phyloP scores from a whole-genome alignment of 2,113 vertebrate species.

The Apodemus speciosus region DNA sequence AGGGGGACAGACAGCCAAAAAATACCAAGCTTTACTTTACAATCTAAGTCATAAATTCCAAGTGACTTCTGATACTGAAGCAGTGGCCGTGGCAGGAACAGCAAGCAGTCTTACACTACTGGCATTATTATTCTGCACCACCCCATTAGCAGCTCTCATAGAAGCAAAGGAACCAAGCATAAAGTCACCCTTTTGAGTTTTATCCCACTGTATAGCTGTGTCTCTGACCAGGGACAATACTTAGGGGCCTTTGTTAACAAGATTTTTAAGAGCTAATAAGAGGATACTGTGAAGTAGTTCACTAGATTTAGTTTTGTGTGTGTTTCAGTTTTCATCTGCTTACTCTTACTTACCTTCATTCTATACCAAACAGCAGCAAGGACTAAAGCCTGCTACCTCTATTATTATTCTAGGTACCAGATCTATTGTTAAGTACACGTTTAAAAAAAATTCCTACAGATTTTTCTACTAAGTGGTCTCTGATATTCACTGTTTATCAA shows the following conservation, averaged over 20 bases:
- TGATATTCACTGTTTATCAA: background rate
- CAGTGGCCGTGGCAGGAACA: background rate
- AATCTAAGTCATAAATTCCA: background rate
- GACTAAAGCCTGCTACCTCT: background rate
- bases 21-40: background rate
- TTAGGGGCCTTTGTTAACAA: slow-evolving; percentile 3
- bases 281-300: slow-evolving; percentile 13
- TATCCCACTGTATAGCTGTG: background rate
- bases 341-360: background rate
- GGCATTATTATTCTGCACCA: background rate
- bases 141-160: background rate
- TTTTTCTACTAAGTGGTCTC: background rate
- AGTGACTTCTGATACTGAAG: background rate
- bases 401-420: background rate
- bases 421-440: background rate
- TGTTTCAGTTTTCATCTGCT: background rate
- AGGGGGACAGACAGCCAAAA: background rate
- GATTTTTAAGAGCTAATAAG: slow-evolving; percentile 23
- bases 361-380: background rate
- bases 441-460: background rate
- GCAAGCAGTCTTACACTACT: background rate
- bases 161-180: background rate
- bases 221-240: background rate
- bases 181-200: background rate
- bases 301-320: background rate